phyloP scores from a whole-genome alignment of 2,888 invertebrate species.

The Caenorhabditis uteleia region DNA sequence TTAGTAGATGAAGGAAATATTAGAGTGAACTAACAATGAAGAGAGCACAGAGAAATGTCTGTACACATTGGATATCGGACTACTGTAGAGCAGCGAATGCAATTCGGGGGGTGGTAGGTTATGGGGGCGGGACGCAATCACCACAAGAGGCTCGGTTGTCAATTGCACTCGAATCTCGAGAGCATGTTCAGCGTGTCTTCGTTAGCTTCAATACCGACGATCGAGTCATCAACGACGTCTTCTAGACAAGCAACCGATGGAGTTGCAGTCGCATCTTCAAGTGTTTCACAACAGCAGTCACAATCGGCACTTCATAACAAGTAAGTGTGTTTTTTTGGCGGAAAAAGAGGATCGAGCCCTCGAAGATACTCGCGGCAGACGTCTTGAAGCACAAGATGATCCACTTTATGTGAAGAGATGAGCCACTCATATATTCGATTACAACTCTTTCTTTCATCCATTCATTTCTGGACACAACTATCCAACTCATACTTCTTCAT shows the following conservation, averaged over 20 bases:
- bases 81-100: too few species aligned
- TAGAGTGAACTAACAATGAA: too few species aligned
- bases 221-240: conserved; percentile 13
- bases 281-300: conserved; percentile 12
- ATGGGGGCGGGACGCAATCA: conserved; percentile 26
- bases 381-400: conserved; percentile 25
- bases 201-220: conserved; percentile 43
- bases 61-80: too few species aligned
- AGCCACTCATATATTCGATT: conserved; percentile 42
- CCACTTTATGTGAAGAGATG: conserved; percentile 41
- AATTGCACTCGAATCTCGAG: conserved; percentile 51
- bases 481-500: background rate
- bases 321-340: conserved; percentile 33
- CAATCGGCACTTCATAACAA: conserved; percentile 30
- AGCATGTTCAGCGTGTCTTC: conserved; percentile 56
- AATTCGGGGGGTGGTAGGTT: conserved; percentile 16
- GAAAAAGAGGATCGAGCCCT: conserved; percentile 5
- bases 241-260: conserved; percentile 2
- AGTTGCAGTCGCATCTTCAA: conserved; percentile 16
- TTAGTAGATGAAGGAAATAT: too few species aligned
- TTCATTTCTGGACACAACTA: background rate
- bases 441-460: conserved; percentile 17
- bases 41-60: too few species aligned
- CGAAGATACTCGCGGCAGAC: background rate
- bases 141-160: conserved; percentile 45